These are phyloP conservation scores for Ochotona princeps DNA, from an alignment of 2,113 vertebrate genomes.

Conservation along the genomic window DNA sequence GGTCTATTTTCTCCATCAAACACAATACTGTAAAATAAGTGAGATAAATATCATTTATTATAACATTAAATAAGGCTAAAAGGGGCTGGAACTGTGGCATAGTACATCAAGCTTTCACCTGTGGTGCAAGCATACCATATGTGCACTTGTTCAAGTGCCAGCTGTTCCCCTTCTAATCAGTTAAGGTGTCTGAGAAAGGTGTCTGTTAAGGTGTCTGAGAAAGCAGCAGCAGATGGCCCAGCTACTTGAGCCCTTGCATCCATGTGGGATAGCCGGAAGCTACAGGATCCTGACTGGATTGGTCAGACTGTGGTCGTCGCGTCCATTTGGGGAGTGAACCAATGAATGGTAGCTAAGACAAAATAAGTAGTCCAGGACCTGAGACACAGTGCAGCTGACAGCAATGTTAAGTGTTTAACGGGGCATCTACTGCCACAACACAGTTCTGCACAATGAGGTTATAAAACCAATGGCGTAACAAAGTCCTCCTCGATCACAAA, in stretches of 20 bases:
- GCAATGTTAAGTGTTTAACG: background rate
- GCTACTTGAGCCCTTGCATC: too few relatives aligned
- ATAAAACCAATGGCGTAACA: background rate
- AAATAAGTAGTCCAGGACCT: background rate
- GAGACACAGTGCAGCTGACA: background rate
- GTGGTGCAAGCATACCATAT: too few relatives aligned
- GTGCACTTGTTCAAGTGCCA: too few relatives aligned
- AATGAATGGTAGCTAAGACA: background rate
- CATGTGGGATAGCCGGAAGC: too few relatives aligned
- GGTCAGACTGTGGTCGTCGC: too few relatives aligned
- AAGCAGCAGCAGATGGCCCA: too few relatives aligned
- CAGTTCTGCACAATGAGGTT: slow-evolving; percentile 16
- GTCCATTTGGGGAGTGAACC: too few relatives aligned
- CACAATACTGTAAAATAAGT: slow-evolving; percentile 7
- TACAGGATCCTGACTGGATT: too few relatives aligned
- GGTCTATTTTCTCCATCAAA: slow-evolving; percentile 23
- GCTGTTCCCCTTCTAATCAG: too few relatives aligned
- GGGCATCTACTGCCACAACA: background rate
- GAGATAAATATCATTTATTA: background rate
- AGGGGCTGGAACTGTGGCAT: background rate
- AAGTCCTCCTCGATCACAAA: background rate
- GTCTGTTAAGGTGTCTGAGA: too few relatives aligned
- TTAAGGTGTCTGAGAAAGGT: too few relatives aligned
- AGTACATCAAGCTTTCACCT: too few relatives aligned
- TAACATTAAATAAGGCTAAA: background rate